A percentile compares a stretch with the other conserved stretches of the same genome.
These are phyloP conservation scores for Euwallacea fornicatus DNA, from an alignment of 1,140 invertebrate species.

Conservation along the genomic window DNA sequence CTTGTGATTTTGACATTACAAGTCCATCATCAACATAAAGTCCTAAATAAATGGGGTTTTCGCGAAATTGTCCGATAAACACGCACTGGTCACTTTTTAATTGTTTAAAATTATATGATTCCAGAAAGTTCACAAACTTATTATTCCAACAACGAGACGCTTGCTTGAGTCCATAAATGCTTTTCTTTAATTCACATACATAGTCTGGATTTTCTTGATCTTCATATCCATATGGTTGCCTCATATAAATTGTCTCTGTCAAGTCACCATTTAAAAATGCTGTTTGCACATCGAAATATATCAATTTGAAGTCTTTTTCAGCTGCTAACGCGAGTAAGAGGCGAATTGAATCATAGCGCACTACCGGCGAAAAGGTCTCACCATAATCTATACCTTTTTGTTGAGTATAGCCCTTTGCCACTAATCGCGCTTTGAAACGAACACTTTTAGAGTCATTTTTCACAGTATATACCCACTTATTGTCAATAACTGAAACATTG, in stretches of 20 bases:
- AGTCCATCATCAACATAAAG: conserved; percentile 8
- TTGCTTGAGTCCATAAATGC: conserved; percentile 19
- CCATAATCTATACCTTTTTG: neutral
- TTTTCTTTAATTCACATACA: conserved; percentile 17
- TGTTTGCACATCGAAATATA: conserved; percentile 51
- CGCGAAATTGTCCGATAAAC: neutral
- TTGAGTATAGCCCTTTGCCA: conserved; percentile 6
- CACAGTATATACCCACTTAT: no score
- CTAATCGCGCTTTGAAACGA: neutral
- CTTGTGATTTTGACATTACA: neutral
- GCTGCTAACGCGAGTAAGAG: conserved; percentile 14
- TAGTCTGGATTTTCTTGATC: conserved; percentile 30
- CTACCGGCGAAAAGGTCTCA: neutral
- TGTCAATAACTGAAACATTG: no score
- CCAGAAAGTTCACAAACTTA: conserved; percentile 3
- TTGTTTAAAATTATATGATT: neutral
- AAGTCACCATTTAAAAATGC: conserved; percentile 52
- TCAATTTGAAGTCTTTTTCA: conserved; percentile 7
- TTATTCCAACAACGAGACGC: conserved; percentile 16
- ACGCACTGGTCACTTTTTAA: neutral
- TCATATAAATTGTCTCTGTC: conserved; percentile 51
- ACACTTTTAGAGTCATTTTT: no score
- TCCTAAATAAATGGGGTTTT: neutral
- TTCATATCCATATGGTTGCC: conserved; percentile 52
- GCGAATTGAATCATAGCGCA: neutral